Percentiles rank a stretch among this genome's conserved stretches.
These are phyloP conservation scores for Synanthedon vespiformis DNA, from an alignment of 2,888 invertebrate species.

Conservation along the genomic window DNA sequence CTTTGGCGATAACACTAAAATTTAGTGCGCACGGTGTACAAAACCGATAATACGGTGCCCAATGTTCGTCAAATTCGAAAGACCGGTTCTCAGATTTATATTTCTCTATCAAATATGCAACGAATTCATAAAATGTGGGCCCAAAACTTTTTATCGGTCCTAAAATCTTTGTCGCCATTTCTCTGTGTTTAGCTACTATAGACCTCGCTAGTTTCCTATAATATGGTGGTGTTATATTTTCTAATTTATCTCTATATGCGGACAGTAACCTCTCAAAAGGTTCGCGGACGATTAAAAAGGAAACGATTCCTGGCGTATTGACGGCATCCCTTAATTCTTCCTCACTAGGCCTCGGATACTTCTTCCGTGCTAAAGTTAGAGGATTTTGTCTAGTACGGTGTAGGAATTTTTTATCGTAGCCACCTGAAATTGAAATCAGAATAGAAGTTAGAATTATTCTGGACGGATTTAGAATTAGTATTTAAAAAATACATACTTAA, in stretches of 20 bases:
- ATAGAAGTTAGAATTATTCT: not conserved
- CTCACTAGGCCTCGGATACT: conserved; percentile 76
- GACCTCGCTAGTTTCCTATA: conserved; percentile 76
- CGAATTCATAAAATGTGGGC: conserved; percentile 79
- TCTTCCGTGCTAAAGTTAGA: conserved; percentile 75
- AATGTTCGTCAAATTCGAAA: conserved; percentile 70
- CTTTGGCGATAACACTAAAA: conserved; percentile 74
- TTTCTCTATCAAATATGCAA: conserved; percentile 74
- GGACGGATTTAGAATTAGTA: not conserved
- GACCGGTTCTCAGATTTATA: conserved; percentile 60
- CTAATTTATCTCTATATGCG: conserved; percentile 80
- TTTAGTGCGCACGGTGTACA: conserved; percentile 76
- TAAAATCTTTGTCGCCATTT: conserved; percentile 32
- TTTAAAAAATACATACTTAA: conserved; percentile 56
- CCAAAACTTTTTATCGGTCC: conserved; percentile 54
- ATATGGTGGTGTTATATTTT: conserved; percentile 76
- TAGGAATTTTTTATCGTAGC: conserved; percentile 72
- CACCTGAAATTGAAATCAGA: conserved; percentile 44
- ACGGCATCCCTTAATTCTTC: conserved; percentile 73
- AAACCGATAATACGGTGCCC: conserved; percentile 74
- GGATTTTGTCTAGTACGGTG: conserved; percentile 73
- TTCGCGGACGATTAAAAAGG: conserved; percentile 78
- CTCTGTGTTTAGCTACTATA: conserved; percentile 73
- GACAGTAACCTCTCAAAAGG: conserved; percentile 80
- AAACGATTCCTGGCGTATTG: conserved; percentile 70